Percentiles rank a stretch among this genome's conserved stretches.
These are phyloP conservation scores for Reinhardtius hippoglossoides DNA, from an alignment of 2,113 vertebrate species.

Conservation along the genomic window DNA sequence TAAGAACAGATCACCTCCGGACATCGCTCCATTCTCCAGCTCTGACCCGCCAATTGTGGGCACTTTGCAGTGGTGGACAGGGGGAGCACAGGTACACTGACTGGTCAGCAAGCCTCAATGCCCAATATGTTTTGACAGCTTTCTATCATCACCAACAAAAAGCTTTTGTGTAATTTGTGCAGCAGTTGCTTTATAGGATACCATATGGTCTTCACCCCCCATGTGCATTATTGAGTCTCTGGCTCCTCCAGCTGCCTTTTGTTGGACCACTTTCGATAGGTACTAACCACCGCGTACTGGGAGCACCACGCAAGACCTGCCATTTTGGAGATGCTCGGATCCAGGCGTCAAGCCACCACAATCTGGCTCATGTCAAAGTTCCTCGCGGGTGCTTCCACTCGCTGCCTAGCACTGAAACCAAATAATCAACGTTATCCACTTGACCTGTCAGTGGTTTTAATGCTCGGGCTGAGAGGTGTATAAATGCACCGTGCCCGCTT, in stretches of 20 bases:
- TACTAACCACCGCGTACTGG: background rate
- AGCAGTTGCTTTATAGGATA: background rate
- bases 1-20: background rate
- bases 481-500: background rate
- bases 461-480: background rate
- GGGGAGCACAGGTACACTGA: background rate
- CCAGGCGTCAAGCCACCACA: background rate
- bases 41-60: background rate
- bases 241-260: background rate
- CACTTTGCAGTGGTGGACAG: background rate
- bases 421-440: background rate
- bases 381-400: background rate
- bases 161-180: background rate
- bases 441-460: background rate
- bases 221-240: background rate
- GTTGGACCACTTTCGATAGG: background rate
- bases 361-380: background rate
- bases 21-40: background rate
- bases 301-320: background rate
- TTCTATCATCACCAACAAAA: background rate
- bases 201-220: background rate
- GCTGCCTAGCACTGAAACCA: background rate
- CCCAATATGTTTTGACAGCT: background rate
- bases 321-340: background rate
- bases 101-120: background rate